These are phyloP conservation scores for Clarias pachynema DNA, from an alignment of 2,797 vertebrate genomes.

Conservation along the genomic window DNA sequence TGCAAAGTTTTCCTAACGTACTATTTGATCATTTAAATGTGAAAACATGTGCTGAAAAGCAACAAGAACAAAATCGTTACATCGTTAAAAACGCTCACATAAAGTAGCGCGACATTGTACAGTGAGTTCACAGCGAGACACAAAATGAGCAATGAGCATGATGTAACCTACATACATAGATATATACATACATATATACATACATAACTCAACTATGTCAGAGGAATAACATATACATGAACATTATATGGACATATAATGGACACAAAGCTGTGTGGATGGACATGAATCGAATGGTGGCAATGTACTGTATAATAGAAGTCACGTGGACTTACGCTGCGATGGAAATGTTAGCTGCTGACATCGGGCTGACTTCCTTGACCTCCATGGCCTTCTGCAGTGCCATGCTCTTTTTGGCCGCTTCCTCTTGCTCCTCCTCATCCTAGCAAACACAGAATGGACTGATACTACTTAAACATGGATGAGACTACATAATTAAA, in stretches of 20 bases:
- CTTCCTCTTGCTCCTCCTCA: slow-evolving; percentile 96
- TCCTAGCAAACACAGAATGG: slow-evolving; percentile 73
- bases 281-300: not conserved
- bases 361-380: slow-evolving; percentile 97
- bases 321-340: slow-evolving; percentile 84
- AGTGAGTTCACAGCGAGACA: not conserved
- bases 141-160: not conserved
- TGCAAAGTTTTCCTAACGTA: not conserved
- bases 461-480: not conserved
- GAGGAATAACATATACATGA: not conserved
- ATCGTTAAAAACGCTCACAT: not conserved
- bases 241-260: slow-evolving; percentile 6
- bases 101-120: not conserved
- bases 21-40: not conserved
- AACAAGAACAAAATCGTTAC: not conserved
- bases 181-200: not conserved
- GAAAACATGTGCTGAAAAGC: not conserved
- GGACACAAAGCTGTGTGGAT: not conserved
- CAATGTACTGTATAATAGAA: not conserved
- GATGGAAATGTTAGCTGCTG: slow-evolving; percentile 94
- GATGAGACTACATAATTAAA: not conserved
- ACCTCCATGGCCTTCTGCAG: slow-evolving; percentile 97
- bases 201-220: not conserved
- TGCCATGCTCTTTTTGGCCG: slow-evolving; percentile 94
- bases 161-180: not conserved